Evolutionary conservation across 92 coral and sea anemone species (phyloP).

Genomic region (Umimayanthus kanabou): DNA sequence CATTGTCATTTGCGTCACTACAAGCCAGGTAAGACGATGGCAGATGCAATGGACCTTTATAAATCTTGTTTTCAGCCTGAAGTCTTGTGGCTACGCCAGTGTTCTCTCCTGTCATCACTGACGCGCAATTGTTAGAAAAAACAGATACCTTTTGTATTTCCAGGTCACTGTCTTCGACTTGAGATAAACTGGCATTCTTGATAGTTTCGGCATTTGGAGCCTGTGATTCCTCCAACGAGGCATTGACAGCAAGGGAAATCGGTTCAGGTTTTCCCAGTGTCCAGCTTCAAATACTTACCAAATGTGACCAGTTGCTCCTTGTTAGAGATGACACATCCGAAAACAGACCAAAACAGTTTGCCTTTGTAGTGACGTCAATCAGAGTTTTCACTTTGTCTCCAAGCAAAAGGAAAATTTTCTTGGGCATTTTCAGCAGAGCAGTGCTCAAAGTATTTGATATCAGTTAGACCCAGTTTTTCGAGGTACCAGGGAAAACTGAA

Average conservation of each 20-base stretch:
- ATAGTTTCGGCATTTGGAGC: too few relatives aligned
- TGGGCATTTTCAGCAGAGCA: constrained; percentile 56
- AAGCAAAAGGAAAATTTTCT: background rate
- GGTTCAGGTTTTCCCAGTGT: too few relatives aligned
- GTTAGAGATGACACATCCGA: constrained; percentile 64
- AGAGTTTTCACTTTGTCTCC: constrained; percentile 1
- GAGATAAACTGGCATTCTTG: background rate
- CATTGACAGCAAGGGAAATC: too few relatives aligned
- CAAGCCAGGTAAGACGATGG: too few relatives aligned
- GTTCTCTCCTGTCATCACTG: background rate
- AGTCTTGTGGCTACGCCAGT: background rate
- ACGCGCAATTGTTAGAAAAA: background rate
- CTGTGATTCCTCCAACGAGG: too few relatives aligned
- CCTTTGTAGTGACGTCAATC: constrained; percentile 27
- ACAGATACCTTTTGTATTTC: background rate
- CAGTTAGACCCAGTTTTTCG: constrained; percentile 24
- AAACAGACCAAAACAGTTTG: constrained; percentile 3
- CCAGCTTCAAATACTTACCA: constrained; percentile 40
- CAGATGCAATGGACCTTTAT: too few relatives aligned
- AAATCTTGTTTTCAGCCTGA: background rate
- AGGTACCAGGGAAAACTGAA: background rate
- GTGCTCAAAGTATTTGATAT: constrained; percentile 64
- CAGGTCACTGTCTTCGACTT: background rate
- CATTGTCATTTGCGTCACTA: background rate
- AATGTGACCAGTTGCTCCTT: constrained; percentile 63